phyloP scores from a whole-genome alignment of 2,113 vertebrate genomes.

The Oreotrochilus melanogaster region DNA sequence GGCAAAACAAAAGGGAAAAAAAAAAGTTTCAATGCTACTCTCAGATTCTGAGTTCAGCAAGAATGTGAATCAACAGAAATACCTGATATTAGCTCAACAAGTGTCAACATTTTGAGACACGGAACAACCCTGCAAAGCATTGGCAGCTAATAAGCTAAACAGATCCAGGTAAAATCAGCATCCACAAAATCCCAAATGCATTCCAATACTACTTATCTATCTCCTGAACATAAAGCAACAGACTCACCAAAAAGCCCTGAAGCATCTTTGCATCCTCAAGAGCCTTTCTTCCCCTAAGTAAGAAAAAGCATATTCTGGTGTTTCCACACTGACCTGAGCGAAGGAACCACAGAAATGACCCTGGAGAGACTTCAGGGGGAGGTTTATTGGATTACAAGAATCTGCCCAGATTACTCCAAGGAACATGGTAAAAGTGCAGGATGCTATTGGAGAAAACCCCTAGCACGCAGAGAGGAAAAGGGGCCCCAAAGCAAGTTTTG shows the following conservation, averaged over 20 bases:
- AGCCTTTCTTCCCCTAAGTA: background rate
- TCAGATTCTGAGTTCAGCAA: background rate
- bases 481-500: background rate
- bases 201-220: background rate
- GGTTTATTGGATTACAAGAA: background rate
- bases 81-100: background rate
- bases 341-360: background rate
- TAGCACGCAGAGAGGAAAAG: background rate
- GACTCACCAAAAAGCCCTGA: fast-evolving
- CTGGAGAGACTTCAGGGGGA: background rate
- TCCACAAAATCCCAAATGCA: background rate
- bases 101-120: fast-evolving
- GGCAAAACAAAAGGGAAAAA: background rate
- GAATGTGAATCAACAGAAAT: background rate
- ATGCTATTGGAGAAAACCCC: background rate
- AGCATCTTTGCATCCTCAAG: background rate
- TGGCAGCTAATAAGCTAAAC: background rate
- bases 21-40: background rate
- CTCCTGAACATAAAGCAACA: background rate
- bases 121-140: background rate
- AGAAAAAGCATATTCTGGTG: fast-evolving
- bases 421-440: background rate
- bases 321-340: fast-evolving
- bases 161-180: background rate
- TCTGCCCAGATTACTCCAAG: background rate